A percentile compares a stretch with the other conserved stretches of the same genome.
phyloP scores from a whole-genome alignment of 2,797 vertebrate species.

The Lophius americanus region DNA sequence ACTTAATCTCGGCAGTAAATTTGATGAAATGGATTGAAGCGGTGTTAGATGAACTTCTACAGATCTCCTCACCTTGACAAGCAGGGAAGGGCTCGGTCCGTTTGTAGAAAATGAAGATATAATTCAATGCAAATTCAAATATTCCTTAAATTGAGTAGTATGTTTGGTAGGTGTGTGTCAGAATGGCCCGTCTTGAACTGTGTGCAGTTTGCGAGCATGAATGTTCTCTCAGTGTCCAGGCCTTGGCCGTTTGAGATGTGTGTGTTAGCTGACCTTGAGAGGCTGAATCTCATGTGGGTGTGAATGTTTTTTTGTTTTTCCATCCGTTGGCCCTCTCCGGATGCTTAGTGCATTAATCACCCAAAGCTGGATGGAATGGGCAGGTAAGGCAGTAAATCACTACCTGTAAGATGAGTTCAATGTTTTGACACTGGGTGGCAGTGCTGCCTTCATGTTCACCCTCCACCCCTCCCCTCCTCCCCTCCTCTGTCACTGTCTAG shows the following conservation, averaged over 20 bases:
- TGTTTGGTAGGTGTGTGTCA: background rate
- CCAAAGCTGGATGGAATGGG: background rate
- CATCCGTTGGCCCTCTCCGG: background rate
- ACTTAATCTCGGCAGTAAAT: background rate
- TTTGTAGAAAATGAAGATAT: no score
- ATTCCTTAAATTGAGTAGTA: no score
- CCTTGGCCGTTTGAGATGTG: background rate
- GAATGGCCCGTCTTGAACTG: background rate
- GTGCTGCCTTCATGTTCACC: conserved; percentile 38
- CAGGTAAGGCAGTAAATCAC: conserved; percentile 3
- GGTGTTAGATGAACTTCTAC: background rate
- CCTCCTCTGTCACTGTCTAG: background rate
- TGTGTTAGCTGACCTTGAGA: conserved; percentile 5
- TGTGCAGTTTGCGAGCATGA: background rate
- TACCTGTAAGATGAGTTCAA: background rate
- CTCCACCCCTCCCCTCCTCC: background rate
- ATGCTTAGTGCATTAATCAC: background rate
- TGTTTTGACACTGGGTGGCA: conserved; percentile 61
- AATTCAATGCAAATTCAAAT: no score
- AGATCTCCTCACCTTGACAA: background rate
- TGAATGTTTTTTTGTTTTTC: conserved; percentile 6
- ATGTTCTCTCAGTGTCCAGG: background rate
- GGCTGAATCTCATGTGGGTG: background rate
- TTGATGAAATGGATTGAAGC: background rate
- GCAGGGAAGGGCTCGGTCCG: no score